These are phyloP conservation scores for Pseudoatta argentina DNA, from an alignment of 1,140 invertebrate species.

Conservation along the genomic window DNA sequence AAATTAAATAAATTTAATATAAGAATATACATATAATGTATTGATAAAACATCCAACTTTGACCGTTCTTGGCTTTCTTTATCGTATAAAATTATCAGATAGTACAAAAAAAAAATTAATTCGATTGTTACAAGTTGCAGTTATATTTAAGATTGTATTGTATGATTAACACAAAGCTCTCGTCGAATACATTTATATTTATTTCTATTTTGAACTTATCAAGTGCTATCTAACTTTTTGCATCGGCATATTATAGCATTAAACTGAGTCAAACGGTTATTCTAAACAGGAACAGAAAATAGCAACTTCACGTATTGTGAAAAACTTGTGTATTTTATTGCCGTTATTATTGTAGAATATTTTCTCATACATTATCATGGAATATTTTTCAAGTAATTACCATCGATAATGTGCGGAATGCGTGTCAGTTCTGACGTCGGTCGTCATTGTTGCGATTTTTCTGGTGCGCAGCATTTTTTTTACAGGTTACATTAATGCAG, in stretches of 20 bases:
- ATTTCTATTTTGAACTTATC: background rate
- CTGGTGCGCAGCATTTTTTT: constrained; percentile 12
- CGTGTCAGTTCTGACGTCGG: background rate
- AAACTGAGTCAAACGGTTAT: background rate
- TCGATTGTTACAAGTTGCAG: background rate
- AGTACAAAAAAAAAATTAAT: background rate
- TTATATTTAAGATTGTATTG: background rate
- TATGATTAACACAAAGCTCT: background rate
- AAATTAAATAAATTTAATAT: too few relatives aligned
- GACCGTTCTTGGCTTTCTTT: too few relatives aligned
- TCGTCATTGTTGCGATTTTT: constrained; percentile 39
- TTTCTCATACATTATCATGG: background rate
- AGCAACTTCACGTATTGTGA: too few relatives aligned
- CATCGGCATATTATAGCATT: background rate
- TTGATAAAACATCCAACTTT: too few relatives aligned
- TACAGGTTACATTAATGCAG: constrained; percentile 6
- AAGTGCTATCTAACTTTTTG: background rate
- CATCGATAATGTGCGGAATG: background rate
- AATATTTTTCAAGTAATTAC: constrained; percentile 21
- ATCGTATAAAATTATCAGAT: background rate
- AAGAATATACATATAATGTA: too few relatives aligned
- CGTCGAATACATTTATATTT: background rate
- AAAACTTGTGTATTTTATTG: background rate
- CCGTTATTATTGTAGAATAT: background rate
- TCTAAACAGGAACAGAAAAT: background rate